A percentile compares a stretch with the other conserved stretches of the same genome.
phyloP scores from a whole-genome alignment of 2,888 invertebrate genomes.

The Eumacrocentrus americanus region DNA sequence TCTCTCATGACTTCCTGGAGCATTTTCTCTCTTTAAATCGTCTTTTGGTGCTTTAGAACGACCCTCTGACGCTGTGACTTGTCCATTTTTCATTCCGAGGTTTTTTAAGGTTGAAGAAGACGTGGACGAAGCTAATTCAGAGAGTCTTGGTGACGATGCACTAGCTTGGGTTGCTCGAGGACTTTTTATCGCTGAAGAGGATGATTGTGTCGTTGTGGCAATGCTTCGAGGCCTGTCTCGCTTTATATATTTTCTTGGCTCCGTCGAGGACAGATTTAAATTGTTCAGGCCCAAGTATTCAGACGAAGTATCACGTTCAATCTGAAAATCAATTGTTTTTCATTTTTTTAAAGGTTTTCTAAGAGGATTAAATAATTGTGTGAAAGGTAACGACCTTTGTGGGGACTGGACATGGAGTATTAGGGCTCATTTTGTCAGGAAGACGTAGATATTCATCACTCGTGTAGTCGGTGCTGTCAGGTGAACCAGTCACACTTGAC shows the following conservation, averaged over 20 bases:
- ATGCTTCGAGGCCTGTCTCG: constrained; percentile 56
- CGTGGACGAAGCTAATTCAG: neutral
- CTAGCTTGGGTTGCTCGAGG: neutral
- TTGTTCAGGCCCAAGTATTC: constrained; percentile 55
- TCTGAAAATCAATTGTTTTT: too few species aligned
- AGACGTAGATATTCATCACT: constrained; percentile 61
- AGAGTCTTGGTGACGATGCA: neutral
- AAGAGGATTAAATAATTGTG: too few species aligned
- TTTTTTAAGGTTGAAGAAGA: constrained; percentile 32
- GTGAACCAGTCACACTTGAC: constrained; percentile 59
- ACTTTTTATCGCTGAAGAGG: constrained; percentile 46
- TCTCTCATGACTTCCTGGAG: constrained; percentile 22
- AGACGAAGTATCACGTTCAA: constrained; percentile 50
- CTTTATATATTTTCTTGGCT: constrained; percentile 58
- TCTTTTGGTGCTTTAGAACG: constrained; percentile 6
- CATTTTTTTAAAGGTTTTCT: too few species aligned
- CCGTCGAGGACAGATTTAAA: constrained; percentile 54
- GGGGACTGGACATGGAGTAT: constrained; percentile 47
- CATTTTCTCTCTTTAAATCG: too few species aligned
- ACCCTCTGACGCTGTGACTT: constrained; percentile 36
- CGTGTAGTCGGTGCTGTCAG: constrained; percentile 60
- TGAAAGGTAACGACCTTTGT: too few species aligned
- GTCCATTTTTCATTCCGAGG: constrained; percentile 46
- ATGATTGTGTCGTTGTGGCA: constrained; percentile 32
- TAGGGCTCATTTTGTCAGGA: constrained; percentile 59